Evolutionary conservation across 2,113 vertebrate species (phyloP), one percentile per base, ranked within the genome.

Genomic region (Diadophis punctatus): DNA sequence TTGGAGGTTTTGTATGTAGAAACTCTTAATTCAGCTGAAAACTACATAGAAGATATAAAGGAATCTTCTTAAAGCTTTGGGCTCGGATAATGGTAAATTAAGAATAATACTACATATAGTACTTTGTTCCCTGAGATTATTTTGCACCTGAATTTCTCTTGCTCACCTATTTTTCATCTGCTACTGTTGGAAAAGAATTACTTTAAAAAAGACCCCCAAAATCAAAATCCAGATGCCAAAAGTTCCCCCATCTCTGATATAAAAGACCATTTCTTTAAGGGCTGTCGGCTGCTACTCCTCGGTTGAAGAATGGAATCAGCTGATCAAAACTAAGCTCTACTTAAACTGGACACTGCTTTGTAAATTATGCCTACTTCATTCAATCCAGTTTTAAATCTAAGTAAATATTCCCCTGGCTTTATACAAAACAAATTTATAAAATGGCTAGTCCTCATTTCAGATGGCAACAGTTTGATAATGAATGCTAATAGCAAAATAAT

Each of bases 11-110:
- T 90, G 12, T 8, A 30, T 2, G 0, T 3, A 30, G 34, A 94
- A 30, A 43, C 46, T 18, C 43, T 43, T 63, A 39, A 90, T 89
- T 91, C 90, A 20, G 58, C 39, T 23, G 60, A 43, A 94, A 88
- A 87, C 27, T 30, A 88, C 18, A 7, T 0, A 3, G 34, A 58
- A 88, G 86, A 93, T 27, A 87, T 87, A 58, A 4, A 30, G 58
- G 53, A 63, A 60, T 30, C 6, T 80, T 80, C 34, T 39, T 80
- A 43, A 80, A 43, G 18, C 22, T 80, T 34, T 39, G 74, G 16
- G 34, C 1, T 80, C 1, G 0, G 68, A 39, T 22, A 80, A 74
- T 39, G 14, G 34, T 80, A 80, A 39, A 34, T 80, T 80, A 39
- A 80, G 16, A 80, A 80, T 18, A 80, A 80, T 39, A n/a, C 60